Conservation (phyloP, 2,797 vertebrate species). For the Catamblyrhynchus diadema region DNA sequence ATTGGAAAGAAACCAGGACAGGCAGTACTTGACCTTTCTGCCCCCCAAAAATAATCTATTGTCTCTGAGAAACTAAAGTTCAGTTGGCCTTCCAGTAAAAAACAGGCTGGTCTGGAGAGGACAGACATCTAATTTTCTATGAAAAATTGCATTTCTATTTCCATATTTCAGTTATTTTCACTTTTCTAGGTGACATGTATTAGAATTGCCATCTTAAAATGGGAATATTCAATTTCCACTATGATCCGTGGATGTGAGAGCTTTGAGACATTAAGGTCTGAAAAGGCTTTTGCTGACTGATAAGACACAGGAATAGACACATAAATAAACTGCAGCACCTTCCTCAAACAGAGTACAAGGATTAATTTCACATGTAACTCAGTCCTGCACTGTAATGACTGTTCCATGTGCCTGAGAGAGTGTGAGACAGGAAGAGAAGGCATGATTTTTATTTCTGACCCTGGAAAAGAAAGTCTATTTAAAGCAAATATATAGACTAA, state of each 20-base stretch:
- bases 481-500: background rate
- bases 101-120: background rate
- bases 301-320: background rate
- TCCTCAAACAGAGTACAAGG: background rate
- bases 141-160: background rate
- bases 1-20: conserved; percentile 49
- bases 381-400: background rate
- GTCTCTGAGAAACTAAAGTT: background rate
- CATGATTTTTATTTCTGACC: background rate
- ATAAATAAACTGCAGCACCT: background rate
- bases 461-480: background rate
- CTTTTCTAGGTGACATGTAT: background rate
- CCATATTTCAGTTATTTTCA: background rate
- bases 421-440: background rate
- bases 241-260: background rate
- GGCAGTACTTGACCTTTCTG: background rate
- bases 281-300: background rate
- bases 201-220: background rate
- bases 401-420: background rate
- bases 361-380: background rate
- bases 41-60: background rate
- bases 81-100: background rate
- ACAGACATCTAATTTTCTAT: background rate
- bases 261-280: background rate
- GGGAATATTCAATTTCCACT: background rate